A percentile compares a stretch with the other conserved stretches of the same genome.
Evolutionary conservation across 2,888 invertebrate species (phyloP).

Genomic region (Platycheirus rosarum): DNA sequence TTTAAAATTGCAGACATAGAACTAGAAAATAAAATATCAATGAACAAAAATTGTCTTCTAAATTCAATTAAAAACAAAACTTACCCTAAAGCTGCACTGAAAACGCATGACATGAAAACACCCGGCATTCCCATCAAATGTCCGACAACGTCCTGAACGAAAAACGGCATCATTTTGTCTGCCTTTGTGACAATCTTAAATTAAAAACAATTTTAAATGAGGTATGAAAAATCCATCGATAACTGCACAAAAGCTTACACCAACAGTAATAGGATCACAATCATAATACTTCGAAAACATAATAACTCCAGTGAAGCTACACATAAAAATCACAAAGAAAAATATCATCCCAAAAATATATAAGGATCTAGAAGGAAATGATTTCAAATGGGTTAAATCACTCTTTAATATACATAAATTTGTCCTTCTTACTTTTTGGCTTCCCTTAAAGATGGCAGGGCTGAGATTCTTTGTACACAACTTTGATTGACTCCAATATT

Average conservation of each 20-base stretch:
- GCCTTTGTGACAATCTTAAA: slow-evolving; percentile 78
- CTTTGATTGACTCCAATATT: slow-evolving; percentile 89
- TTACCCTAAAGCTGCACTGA: slow-evolving; percentile 85
- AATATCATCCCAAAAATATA: slow-evolving; percentile 84
- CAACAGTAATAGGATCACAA: slow-evolving; percentile 84
- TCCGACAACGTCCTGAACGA: slow-evolving; percentile 84
- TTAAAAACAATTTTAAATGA: too few species aligned
- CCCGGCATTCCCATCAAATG: slow-evolving; percentile 84
- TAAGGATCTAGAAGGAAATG: slow-evolving; percentile 75
- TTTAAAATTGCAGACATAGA: slow-evolving; percentile 83
- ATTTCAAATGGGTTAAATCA: too few species aligned
- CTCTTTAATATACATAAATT: too few species aligned
- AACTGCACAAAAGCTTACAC: slow-evolving; percentile 80
- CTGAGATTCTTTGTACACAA: slow-evolving; percentile 88
- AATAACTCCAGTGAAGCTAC: slow-evolving; percentile 85
- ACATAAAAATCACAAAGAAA: slow-evolving; percentile 84
- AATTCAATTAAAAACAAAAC: not conserved
- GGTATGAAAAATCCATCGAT: not conserved
- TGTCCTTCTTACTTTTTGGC: slow-evolving; percentile 84
- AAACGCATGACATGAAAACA: slow-evolving; percentile 85
- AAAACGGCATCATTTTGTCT: slow-evolving; percentile 84
- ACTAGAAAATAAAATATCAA: slow-evolving; percentile 75
- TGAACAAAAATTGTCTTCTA: too few species aligned
- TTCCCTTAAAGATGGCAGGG: slow-evolving; percentile 84
- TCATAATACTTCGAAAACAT: slow-evolving; percentile 84